A percentile compares a stretch with the other conserved stretches of the same genome.
These are phyloP conservation scores for Leucoraja erinaceus DNA, from an alignment of 2,113 vertebrate species.

Conservation along the genomic window DNA sequence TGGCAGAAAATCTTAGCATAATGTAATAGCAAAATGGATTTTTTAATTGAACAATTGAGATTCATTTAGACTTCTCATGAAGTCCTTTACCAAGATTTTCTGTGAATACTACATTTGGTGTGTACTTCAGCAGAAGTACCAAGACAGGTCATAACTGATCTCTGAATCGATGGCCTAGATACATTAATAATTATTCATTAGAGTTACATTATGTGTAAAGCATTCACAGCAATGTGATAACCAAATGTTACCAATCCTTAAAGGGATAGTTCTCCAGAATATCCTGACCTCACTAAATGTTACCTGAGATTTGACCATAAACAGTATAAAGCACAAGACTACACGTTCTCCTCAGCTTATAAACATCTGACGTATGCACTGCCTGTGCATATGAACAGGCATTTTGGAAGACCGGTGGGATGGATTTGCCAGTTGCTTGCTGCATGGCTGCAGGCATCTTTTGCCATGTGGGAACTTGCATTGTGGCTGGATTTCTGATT, in stretches of 20 bases:
- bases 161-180: not conserved
- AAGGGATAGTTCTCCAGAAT: not conserved
- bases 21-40: not conserved
- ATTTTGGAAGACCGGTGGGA: too few species aligned
- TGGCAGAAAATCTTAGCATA: not conserved
- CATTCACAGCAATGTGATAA: not conserved
- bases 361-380: too few species aligned
- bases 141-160: not conserved
- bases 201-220: not conserved
- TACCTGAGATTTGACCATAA: not conserved
- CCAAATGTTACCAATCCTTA: not conserved
- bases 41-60: slow-evolving; percentile 12
- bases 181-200: not conserved
- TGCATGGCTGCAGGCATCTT: too few species aligned
- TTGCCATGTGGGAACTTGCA: too few species aligned
- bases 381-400: too few species aligned
- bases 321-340: not conserved
- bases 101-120: not conserved
- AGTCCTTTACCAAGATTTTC: not conserved
- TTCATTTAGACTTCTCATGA: not conserved
- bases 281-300: not conserved
- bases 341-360: too few species aligned
- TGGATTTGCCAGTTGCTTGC: too few species aligned
- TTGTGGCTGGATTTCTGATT: too few species aligned
- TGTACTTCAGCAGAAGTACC: not conserved